Evolutionary conservation across 2,888 invertebrate species (phyloP), one percentile per base, ranked within the genome.

Genomic region (Aquatica leii): DNA sequence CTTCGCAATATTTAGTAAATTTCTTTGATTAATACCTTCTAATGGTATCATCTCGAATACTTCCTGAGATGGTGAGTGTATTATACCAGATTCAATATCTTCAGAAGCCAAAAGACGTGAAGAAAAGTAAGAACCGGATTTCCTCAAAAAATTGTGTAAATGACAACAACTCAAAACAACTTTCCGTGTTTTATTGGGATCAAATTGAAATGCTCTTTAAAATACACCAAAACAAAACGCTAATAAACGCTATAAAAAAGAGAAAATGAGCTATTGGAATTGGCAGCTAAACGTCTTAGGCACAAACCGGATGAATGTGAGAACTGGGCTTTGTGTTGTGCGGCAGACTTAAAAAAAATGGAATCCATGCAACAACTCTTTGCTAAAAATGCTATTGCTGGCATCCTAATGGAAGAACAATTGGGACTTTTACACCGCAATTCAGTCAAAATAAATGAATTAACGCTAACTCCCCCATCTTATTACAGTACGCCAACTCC

Each of bases 191-290:
- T 31, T 31, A 31, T 6, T 31, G 31, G 31, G 31, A 31, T 31
- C 31, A 31, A 31, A 31, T 31, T 31, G 31, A 31, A 31, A 31
- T 31, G 31, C 31, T 31, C 31, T 31, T 31, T 31, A 9, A 35
- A 55, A 55, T 20, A 55, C 46, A 52, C 55, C 15, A 55, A 55
- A 55, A 49, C 55, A 48, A 20, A 48, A 12, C 2, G 55, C 55
- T 35, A 55, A 21, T 49, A 55, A 15, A 11, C 55, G 50, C 18
- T 52, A 55, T 15, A 18, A 31, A 31, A 31, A 31, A 31, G n/a
- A 6, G 31, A 31, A 6, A 9, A 31, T 31, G 31, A 31, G 31
- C 31, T 31, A 31, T 31, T 31, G 31, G 31, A 31, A 31, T 31
- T 31, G 31, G 31, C 31, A 31, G 31, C 31, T 31, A 31, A 31